A percentile compares a stretch with the other conserved stretches of the same genome.
These are phyloP conservation scores for Cricetomys ansorgei DNA, from an alignment of 2,113 vertebrate species.

Conservation along the genomic window DNA sequence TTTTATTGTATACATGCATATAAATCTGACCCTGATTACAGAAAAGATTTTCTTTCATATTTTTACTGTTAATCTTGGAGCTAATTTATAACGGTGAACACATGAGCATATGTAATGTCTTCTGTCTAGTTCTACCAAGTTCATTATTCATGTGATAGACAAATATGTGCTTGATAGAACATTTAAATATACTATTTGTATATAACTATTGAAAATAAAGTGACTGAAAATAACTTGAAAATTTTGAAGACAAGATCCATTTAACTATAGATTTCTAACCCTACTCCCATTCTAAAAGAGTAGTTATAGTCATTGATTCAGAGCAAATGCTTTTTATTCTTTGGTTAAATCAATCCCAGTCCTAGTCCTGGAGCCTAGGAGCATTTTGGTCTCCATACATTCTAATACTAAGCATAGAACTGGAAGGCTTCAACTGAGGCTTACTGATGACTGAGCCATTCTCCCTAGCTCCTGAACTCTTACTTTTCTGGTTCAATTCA, in stretches of 20 bases:
- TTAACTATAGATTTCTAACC: neutral
- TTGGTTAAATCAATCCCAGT: no score
- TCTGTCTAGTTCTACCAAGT: neutral
- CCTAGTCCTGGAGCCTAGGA: no score
- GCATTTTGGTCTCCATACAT: no score
- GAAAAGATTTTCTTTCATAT: neutral
- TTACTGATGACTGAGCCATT: no score
- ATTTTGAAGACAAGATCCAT: neutral
- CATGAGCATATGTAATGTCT: neutral
- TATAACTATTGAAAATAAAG: neutral
- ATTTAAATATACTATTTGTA: neutral
- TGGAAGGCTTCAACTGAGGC: no score
- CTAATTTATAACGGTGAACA: neutral
- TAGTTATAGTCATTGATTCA: no score
- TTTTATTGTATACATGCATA: neutral
- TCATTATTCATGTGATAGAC: neutral
- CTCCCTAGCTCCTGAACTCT: no score
- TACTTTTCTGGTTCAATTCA: no score
- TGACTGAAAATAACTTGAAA: constrained; percentile 4
- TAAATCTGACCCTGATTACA: neutral
- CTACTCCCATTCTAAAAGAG: neutral
- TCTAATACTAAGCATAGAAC: no score
- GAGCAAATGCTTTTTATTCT: no score
- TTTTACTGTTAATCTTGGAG: neutral
- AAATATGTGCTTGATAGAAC: neutral